Base-by-base conservation (phyloP, 1,140 invertebrate genomes). In the Cydia pomonella region DNA sequence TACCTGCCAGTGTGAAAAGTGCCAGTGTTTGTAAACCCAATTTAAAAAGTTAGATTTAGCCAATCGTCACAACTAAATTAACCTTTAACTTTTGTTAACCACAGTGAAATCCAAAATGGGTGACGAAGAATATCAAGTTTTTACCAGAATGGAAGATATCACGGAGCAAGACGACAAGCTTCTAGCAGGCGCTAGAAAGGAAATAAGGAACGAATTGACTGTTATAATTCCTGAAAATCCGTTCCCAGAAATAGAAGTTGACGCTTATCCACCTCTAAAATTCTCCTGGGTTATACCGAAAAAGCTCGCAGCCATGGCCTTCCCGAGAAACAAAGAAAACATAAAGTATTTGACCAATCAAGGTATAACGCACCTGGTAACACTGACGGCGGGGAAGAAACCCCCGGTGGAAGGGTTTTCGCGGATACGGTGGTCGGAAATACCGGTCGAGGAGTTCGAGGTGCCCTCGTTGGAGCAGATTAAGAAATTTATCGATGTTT, bases 401-500 rank as follows among this genome's bases (percentile, higher is more conserved):
- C 95, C 95, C 6, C 94, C 94, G 7, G 87, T 94, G 3, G 90
- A 92, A 25, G 87, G 88, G 76, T 94, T 91, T 73, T 82, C 87
- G 38, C 90, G 92, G 74, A 84, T 95, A 62, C 86, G 92, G 73
- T 95, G 94, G 94, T 92, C 91, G 7, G 93, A 94, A 76, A 94
- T 96, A 69, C 93, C 94, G 1, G 87, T 96, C 12, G 90, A 94
- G 79, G 96, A 96, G 83, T 96, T 96, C 78, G 93, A 94, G 77
- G 83, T 94, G 0, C 96, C 96, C 6, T 94, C 92, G 1, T 73
- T 95, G 53, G 89, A 94, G 33, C 95, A 96, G 82, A 95, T 96
- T 29, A 89, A 94, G 59, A 88, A 94, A 75, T 96, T 96, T 84
- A 94, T 96, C 33, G 92, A 94, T 27, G 88, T 95, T 23, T 95